These are phyloP conservation scores for Nomia melanderi DNA, from an alignment of 1,140 invertebrate species.

Conservation along the genomic window DNA sequence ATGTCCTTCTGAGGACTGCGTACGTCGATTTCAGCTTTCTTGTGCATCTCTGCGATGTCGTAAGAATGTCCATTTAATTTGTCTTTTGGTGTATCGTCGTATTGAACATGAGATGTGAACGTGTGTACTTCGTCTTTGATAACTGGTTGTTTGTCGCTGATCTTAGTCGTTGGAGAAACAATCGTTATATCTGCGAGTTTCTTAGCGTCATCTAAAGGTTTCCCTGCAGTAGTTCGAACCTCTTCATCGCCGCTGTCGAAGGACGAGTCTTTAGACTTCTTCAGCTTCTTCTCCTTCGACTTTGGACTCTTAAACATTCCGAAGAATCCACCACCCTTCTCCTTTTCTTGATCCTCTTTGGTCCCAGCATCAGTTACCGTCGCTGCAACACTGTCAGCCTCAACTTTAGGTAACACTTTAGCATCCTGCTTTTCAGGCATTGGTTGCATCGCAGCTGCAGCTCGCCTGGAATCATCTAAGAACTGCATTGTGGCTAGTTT, in stretches of 20 bases:
- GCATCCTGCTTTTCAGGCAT: neutral
- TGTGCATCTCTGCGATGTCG: conserved; percentile 48
- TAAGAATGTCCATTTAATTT: conserved; percentile 64
- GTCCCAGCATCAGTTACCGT: neutral
- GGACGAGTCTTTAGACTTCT: conserved; percentile 64
- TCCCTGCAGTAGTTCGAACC: conserved; percentile 58
- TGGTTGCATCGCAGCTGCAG: conserved; percentile 34
- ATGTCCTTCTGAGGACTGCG: conserved; percentile 17
- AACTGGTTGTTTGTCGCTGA: conserved; percentile 21
- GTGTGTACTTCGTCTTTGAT: conserved; percentile 45
- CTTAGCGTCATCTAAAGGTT: conserved; percentile 66
- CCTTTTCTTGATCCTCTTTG: conserved; percentile 40
- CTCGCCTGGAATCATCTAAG: conserved; percentile 61
- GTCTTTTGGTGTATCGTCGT: conserved; percentile 59
- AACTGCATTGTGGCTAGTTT: conserved; percentile 57
- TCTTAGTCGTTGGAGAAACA: neutral
- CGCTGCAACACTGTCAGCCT: neutral
- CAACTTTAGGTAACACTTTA: neutral
- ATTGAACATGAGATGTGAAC: conserved; percentile 46
- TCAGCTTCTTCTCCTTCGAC: conserved; percentile 64
- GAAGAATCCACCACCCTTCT: conserved; percentile 62
- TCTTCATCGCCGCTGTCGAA: conserved; percentile 73
- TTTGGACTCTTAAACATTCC: conserved; percentile 70
- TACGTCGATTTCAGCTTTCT: conserved; percentile 2
- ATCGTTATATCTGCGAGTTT: conserved; percentile 54